These are phyloP conservation scores for Acromyrmex charruanus DNA, from an alignment of 1,140 invertebrate genomes.

Conservation along the genomic window DNA sequence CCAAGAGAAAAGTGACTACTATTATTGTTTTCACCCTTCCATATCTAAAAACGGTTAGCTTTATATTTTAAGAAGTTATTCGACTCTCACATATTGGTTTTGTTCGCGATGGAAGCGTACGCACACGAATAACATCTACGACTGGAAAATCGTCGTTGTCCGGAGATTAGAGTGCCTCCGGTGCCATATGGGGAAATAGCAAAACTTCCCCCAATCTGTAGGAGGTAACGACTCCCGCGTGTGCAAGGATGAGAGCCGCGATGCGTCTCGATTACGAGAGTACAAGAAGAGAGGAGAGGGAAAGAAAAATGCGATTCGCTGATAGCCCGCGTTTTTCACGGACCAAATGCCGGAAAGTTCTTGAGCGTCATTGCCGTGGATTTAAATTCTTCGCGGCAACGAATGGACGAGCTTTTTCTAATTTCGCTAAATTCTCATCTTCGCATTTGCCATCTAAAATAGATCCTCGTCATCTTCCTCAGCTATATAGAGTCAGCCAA, in stretches of 20 bases:
- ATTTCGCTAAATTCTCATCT: slow-evolving; percentile 31
- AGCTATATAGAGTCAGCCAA: background rate
- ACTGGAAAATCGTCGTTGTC: slow-evolving; percentile 42
- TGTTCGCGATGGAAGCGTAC: slow-evolving; percentile 1
- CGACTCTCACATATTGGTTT: background rate
- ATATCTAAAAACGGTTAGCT: background rate
- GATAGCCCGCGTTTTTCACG: slow-evolving; percentile 56
- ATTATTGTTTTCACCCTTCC: too few species aligned
- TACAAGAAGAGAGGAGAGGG: background rate
- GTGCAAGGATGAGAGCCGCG: slow-evolving; percentile 49
- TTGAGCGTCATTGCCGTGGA: slow-evolving; percentile 20
- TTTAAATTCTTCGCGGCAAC: slow-evolving; percentile 22
- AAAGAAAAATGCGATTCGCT: slow-evolving; percentile 52
- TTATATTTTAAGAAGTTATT: background rate
- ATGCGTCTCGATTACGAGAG: slow-evolving; percentile 59
- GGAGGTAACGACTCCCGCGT: slow-evolving; percentile 57
- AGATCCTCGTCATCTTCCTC: slow-evolving; percentile 2
- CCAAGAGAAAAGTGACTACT: too few species aligned
- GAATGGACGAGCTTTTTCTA: slow-evolving; percentile 1
- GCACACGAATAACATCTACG: background rate
- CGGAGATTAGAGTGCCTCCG: slow-evolving; percentile 55
- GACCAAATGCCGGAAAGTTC: slow-evolving; percentile 40
- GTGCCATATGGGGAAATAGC: slow-evolving; percentile 50
- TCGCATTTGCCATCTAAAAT: slow-evolving; percentile 41
- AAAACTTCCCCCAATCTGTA: slow-evolving; percentile 62